A percentile compares a stretch with the other conserved stretches of the same genome.
phyloP scores from a whole-genome alignment of 2,113 vertebrate species.

The Actinemys pallida region DNA sequence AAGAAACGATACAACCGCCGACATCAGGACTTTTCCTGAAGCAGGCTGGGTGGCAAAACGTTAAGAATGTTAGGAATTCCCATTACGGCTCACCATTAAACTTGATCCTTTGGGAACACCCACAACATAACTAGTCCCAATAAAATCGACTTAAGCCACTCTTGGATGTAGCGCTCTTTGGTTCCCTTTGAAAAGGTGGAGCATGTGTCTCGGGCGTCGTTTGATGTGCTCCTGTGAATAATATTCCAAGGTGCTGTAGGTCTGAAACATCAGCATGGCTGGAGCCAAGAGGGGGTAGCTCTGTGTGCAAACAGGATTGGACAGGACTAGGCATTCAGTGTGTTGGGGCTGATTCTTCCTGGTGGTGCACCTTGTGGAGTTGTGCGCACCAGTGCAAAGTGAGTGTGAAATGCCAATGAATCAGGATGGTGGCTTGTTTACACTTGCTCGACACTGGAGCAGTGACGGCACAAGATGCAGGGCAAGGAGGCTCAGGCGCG shows the following conservation, averaged over 20 bases:
- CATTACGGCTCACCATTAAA: slow-evolving; percentile 51
- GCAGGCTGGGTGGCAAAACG: slow-evolving; percentile 68
- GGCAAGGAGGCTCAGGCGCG: neutral
- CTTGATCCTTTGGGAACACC: slow-evolving; percentile 63
- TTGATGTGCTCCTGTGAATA: neutral
- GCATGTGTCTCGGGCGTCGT: neutral
- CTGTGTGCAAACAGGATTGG: neutral
- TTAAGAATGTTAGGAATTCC: slow-evolving; percentile 67
- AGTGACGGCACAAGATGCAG: neutral
- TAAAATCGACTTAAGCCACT: neutral
- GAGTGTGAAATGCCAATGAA: neutral
- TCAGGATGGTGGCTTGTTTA: fast-evolving
- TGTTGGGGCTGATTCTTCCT: fast-evolving
- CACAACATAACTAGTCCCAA: slow-evolving; percentile 56
- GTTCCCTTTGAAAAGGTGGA: slow-evolving; percentile 3
- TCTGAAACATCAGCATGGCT: neutral
- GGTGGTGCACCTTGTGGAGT: neutral
- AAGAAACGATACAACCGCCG: slow-evolving; percentile 72
- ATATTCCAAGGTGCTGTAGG: neutral
- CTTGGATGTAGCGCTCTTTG: neutral
- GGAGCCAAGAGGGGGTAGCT: neutral
- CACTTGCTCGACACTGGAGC: neutral
- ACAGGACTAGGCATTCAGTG: neutral
- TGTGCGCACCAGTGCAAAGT: neutral
- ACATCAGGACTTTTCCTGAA: slow-evolving; percentile 68